phyloP scores from a whole-genome alignment of 2,797 vertebrate genomes.

The Cichlasoma orientale region DNA sequence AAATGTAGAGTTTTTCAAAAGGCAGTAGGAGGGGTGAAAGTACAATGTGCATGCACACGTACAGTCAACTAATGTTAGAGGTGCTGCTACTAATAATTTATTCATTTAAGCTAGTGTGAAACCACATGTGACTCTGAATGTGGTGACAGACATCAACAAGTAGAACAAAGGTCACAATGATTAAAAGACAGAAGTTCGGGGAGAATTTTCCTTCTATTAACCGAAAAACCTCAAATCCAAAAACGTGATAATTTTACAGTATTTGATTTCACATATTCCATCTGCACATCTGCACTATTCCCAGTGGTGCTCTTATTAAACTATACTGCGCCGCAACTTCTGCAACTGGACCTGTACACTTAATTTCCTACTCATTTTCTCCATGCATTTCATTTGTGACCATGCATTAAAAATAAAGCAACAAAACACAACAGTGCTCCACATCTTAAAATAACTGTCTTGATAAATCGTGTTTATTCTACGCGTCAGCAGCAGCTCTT shows the following conservation, averaged over 20 bases:
- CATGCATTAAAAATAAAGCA: not conserved
- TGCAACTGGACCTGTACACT: not conserved
- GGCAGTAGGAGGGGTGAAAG: not conserved
- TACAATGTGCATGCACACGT: not conserved
- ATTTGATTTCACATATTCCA: not conserved
- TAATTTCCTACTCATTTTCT: too few relatives aligned
- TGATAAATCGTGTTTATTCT: not conserved
- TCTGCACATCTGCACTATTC: not conserved
- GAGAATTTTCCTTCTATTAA: not conserved
- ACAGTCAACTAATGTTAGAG: not conserved
- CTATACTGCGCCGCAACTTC: rapidly evolving
- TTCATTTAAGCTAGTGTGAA: constrained; percentile 1
- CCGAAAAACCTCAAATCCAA: rapidly evolving
- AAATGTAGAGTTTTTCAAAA: not conserved
- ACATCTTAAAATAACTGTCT: not conserved
- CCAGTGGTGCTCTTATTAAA: not conserved
- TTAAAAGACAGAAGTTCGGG: not conserved
- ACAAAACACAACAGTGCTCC: not conserved
- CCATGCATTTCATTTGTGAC: not conserved
- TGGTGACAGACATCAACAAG: rapidly evolving
- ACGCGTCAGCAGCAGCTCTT: not conserved
- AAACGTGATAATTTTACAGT: not conserved
- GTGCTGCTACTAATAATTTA: not conserved
- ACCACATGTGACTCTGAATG: constrained; percentile 27
- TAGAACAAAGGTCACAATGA: not conserved